phyloP scores from a whole-genome alignment of 2,888 invertebrate genomes.

The Notodonta ziczac region DNA sequence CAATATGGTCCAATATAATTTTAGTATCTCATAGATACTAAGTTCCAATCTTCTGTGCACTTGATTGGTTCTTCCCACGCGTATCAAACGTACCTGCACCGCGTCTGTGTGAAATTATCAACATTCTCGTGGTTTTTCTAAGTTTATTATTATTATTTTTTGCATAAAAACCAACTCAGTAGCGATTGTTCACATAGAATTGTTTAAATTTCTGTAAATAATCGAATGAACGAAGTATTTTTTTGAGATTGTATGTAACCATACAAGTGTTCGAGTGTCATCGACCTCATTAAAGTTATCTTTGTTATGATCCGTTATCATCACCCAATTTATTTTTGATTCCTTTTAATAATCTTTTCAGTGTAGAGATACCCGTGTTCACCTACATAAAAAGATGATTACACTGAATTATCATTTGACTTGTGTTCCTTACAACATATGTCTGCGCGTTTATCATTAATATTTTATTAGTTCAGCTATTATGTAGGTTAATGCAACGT shows the following conservation, averaged over 20 bases:
- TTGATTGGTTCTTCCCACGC: constrained; percentile 40
- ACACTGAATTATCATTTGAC: too few relatives aligned
- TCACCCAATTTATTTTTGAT: constrained; percentile 1
- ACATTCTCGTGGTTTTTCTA: constrained; percentile 27
- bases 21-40: too few relatives aligned
- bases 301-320: not conserved
- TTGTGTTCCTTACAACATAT: too few relatives aligned
- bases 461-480: too few relatives aligned
- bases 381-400: too few relatives aligned
- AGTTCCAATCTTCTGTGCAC: constrained; percentile 6
- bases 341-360: not conserved
- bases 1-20: too few relatives aligned
- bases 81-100: constrained; percentile 28
- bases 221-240: not conserved
- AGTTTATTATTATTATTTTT: constrained; percentile 18
- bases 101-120: constrained; percentile 31
- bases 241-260: constrained; percentile 6
- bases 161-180: not conserved
- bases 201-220: not conserved
- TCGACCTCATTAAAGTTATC: constrained; percentile 15
- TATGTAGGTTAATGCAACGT: too few relatives aligned
- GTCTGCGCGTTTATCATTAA: too few relatives aligned
- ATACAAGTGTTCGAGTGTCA: constrained; percentile 11
- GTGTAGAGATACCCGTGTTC: too few relatives aligned
- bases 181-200: not conserved